Percentiles rank a stretch among this genome's conserved stretches.
Evolutionary conservation across 2,888 invertebrate genomes (phyloP).

Genomic region (Eumacrocentrus americanus): DNA sequence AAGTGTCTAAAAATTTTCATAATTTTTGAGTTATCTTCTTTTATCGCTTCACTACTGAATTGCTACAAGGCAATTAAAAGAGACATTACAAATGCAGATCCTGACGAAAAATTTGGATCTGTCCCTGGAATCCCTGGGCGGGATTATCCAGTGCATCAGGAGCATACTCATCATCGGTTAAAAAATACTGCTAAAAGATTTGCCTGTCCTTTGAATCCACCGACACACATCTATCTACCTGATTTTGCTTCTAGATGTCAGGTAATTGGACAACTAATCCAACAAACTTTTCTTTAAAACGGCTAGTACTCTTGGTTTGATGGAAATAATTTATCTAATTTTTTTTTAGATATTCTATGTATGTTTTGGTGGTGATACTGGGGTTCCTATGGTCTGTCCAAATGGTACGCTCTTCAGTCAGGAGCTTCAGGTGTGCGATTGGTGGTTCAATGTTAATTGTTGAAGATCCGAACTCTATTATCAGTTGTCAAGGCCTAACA

Average conservation of each 20-base stretch:
- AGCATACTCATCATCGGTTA: conserved; percentile 37
- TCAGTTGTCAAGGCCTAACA: no score
- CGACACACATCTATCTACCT: conserved; percentile 48
- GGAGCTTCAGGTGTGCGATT: conserved; percentile 54
- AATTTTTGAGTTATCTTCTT: no score
- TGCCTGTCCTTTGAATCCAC: conserved; percentile 41
- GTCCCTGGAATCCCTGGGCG: conserved; percentile 50
- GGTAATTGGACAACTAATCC: conserved; percentile 36
- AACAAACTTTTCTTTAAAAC: not conserved
- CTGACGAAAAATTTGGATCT: conserved; percentile 35
- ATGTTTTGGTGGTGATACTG: conserved; percentile 51
- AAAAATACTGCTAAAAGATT: conserved; percentile 40
- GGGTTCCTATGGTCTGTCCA: conserved; percentile 55
- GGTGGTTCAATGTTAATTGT: conserved; percentile 57
- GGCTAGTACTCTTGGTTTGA: not conserved
- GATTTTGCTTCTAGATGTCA: conserved; percentile 52
- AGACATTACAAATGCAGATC: conserved; percentile 29
- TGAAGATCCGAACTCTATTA: no score
- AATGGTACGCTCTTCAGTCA: conserved; percentile 56
- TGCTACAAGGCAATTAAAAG: no score
- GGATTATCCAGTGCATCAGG: conserved; percentile 48
- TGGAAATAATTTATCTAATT: conserved; percentile 1
- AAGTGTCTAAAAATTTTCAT: no score
- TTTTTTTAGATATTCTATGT: conserved; percentile 52
- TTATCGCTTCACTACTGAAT: no score